These are phyloP conservation scores for Akabosia matsudoensis DNA, from an alignment of 1,140 invertebrate species.

Conservation along the genomic window DNA sequence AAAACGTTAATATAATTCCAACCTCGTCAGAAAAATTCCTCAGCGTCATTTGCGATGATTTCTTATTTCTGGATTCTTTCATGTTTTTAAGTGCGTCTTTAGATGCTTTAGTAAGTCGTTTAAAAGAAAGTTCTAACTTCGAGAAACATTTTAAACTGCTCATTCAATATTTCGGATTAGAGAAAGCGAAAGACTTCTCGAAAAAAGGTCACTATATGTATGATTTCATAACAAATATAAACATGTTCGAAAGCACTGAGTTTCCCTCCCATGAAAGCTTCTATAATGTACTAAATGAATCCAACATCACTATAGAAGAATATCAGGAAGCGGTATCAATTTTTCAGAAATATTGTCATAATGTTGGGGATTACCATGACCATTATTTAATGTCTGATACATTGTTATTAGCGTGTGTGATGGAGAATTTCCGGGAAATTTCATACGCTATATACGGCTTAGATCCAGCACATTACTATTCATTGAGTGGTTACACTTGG, in stretches of 20 bases:
- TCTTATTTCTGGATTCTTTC: constrained; percentile 28
- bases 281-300: constrained; percentile 31
- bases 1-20: neutral
- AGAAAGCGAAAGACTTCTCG: neutral
- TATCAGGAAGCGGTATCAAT: constrained; percentile 47
- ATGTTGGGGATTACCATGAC: constrained; percentile 47
- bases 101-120: neutral
- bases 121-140: neutral
- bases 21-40: neutral
- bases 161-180: neutral
- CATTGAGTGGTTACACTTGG: constrained; percentile 47
- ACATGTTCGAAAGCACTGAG: constrained; percentile 33
- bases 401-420: constrained; percentile 46
- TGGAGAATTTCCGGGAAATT: constrained; percentile 48
- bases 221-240: neutral
- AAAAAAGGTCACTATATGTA: constrained; percentile 2
- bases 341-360: constrained; percentile 47
- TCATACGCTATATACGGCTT: constrained; percentile 33
- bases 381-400: constrained; percentile 46
- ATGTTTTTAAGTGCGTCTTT: neutral
- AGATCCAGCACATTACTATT: constrained; percentile 49
- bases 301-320: constrained; percentile 30
- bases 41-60: neutral
- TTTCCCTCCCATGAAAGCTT: constrained; percentile 36
- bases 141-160: neutral